These are phyloP conservation scores for Aspidiotus destructor DNA, from an alignment of 2,888 invertebrate genomes.

Conservation along the genomic window DNA sequence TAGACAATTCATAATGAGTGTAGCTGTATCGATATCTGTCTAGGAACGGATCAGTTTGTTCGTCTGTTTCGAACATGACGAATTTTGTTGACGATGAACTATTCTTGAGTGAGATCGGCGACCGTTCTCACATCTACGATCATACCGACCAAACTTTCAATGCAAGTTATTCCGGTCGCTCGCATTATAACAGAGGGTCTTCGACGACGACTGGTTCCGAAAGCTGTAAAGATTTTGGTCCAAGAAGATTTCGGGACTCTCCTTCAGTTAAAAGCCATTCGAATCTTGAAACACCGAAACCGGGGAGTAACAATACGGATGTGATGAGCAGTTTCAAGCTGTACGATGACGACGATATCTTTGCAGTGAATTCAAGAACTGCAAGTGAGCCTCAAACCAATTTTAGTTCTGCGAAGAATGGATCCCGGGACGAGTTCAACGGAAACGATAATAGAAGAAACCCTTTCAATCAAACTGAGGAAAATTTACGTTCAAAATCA, in stretches of 20 bases:
- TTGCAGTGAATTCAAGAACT: neutral
- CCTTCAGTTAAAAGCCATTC: neutral
- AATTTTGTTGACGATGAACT: neutral
- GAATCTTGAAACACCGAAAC: neutral
- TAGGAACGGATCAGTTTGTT: too few species aligned
- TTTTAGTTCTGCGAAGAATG: neutral
- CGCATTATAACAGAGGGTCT: neutral
- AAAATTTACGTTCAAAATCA: neutral
- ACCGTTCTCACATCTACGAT: neutral
- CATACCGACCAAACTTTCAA: neutral
- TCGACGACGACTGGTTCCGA: too few species aligned
- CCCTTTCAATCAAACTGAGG: neutral
- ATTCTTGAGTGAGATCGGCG: neutral
- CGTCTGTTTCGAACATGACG: too few species aligned
- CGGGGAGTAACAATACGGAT: neutral
- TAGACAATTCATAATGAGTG: too few species aligned
- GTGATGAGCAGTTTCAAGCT: neutral
- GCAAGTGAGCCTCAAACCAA: neutral
- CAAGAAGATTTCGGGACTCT: neutral
- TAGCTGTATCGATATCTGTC: too few species aligned
- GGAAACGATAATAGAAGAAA: neutral
- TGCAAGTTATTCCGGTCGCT: neutral
- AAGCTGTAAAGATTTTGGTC: neutral
- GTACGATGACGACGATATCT: conserved; percentile 19
- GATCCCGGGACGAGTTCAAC: conserved; percentile 10